phyloP scores from a whole-genome alignment of 2,888 invertebrate genomes.

The Pammene aurita region DNA sequence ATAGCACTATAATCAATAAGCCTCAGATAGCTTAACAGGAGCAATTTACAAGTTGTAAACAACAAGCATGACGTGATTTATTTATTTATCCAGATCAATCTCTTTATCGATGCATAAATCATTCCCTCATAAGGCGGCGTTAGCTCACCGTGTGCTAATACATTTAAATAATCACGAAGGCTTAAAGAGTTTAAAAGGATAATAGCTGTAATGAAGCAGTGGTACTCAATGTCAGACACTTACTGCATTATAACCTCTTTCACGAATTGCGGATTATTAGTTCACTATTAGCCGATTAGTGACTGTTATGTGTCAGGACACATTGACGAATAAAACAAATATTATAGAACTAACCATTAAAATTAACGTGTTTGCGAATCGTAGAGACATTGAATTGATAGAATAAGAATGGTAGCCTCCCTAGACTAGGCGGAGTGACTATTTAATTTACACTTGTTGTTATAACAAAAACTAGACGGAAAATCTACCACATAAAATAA shows the following conservation, averaged over 20 bases:
- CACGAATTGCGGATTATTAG: not conserved
- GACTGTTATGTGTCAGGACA: too few species aligned
- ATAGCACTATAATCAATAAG: not conserved
- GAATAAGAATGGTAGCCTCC: too few species aligned
- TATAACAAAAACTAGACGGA: too few species aligned
- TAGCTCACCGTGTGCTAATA: slow-evolving; percentile 22
- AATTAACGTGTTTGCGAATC: too few species aligned
- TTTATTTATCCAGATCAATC: slow-evolving; percentile 18
- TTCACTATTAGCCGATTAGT: not conserved
- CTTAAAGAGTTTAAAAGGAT: slow-evolving; percentile 31
- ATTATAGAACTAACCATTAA: too few species aligned
- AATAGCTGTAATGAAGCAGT: slow-evolving; percentile 27
- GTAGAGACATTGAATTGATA: too few species aligned
- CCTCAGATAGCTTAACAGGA: not conserved
- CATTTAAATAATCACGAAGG: slow-evolving; percentile 38
- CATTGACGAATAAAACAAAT: too few species aligned
- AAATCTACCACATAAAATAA: too few species aligned
- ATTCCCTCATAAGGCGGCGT: slow-evolving; percentile 40
- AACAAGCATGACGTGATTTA: slow-evolving; percentile 5
- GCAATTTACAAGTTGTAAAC: not conserved
- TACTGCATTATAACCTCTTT: slow-evolving; percentile 2
- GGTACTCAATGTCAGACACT: slow-evolving; percentile 21
- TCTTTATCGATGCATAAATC: slow-evolving; percentile 13
- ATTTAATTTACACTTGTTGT: too few species aligned
- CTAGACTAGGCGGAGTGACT: too few species aligned